These are phyloP conservation scores for Melanotus villosus DNA, from an alignment of 2,888 invertebrate genomes.

Conservation along the genomic window DNA sequence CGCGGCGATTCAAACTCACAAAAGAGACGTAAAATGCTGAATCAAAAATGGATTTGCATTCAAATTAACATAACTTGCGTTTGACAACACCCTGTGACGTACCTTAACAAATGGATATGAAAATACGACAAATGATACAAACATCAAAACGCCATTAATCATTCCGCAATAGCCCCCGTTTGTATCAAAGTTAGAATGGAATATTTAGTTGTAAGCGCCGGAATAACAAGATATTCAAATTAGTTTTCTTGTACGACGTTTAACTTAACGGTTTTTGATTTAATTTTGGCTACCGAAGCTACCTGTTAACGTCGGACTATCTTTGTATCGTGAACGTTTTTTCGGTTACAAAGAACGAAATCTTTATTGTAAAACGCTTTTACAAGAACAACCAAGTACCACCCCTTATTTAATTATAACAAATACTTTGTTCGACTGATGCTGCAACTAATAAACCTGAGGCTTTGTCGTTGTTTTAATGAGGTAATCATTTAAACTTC, in stretches of 20 bases:
- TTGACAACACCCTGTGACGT: conserved; percentile 36
- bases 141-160: conserved; percentile 51
- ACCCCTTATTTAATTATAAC: too few species aligned
- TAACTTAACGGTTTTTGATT: conserved; percentile 25
- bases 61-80: conserved; percentile 54
- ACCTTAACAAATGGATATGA: conserved; percentile 51
- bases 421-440: too few species aligned
- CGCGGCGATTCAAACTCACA: conserved; percentile 28
- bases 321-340: too few species aligned
- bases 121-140: conserved; percentile 53
- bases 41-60: conserved; percentile 45
- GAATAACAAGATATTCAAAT: conserved; percentile 31
- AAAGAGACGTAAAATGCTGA: conserved; percentile 35
- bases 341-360: too few species aligned
- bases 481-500: too few species aligned
- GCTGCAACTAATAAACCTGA: too few species aligned
- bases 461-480: too few species aligned
- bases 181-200: conserved; percentile 21
- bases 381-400: too few species aligned
- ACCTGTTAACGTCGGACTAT: conserved; percentile 5
- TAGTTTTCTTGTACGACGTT: conserved; percentile 16
- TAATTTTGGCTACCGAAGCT: conserved; percentile 10
- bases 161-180: conserved; percentile 42
- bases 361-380: too few species aligned
- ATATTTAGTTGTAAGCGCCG: conserved; percentile 31